phyloP scores from a whole-genome alignment of 2,888 invertebrate species.

The Mylabris sibirica region DNA sequence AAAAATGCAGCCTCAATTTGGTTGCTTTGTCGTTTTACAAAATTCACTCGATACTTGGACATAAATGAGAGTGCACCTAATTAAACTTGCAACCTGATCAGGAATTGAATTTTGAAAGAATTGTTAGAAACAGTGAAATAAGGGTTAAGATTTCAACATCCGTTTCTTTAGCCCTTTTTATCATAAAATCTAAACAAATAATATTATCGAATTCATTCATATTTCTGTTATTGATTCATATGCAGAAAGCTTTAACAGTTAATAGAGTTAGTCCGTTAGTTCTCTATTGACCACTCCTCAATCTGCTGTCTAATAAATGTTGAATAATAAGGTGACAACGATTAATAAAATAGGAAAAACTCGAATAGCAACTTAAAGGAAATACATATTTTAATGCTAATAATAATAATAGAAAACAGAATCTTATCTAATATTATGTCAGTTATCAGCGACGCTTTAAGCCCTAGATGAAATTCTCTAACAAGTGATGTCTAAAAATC shows the following conservation, averaged over 20 bases:
- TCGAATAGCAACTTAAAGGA: too few species aligned
- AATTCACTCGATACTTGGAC: too few species aligned
- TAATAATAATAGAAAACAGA: neutral
- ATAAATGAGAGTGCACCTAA: too few species aligned
- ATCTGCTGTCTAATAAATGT: neutral
- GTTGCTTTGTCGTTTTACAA: too few species aligned
- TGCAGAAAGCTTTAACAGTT: neutral
- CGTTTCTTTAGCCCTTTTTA: too few species aligned
- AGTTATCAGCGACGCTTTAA: neutral
- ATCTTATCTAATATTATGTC: slow-evolving; percentile 1
- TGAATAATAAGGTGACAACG: slow-evolving; percentile 1
- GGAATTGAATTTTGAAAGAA: too few species aligned
- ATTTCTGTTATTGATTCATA: neutral
- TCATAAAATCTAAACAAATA: too few species aligned
- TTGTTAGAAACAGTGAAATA: too few species aligned
- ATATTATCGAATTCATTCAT: neutral
- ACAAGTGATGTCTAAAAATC: too few species aligned
- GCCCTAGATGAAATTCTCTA: neutral
- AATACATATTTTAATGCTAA: neutral
- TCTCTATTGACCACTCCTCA: neutral
- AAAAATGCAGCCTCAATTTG: too few species aligned
- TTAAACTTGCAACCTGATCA: too few species aligned
- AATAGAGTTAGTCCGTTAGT: neutral
- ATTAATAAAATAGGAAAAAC: neutral
- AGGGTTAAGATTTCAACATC: too few species aligned